Evolutionary conservation across 2,113 vertebrate species (phyloP), one percentile per base, ranked within the genome.

Genomic region (Marmota flaviventris): DNA sequence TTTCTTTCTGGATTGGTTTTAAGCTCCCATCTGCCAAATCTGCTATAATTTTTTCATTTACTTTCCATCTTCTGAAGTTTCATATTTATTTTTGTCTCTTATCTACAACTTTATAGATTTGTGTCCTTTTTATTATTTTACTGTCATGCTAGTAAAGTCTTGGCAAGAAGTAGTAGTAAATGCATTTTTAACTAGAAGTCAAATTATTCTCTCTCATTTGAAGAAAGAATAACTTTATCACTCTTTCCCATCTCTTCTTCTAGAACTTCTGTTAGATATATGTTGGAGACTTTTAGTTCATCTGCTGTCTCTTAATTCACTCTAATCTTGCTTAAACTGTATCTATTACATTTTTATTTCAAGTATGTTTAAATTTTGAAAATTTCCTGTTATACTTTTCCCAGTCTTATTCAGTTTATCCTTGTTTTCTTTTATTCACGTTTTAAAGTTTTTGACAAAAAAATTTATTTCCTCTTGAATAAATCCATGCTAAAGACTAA

Each of bases 401-500:
- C 34, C 7, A 67, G 84, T 93, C 65, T 92, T 77, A 22, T 78
- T 75, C 73, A 70, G 76, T 25, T 91, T 48, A 87, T 87, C 24
- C 39, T 93, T 94, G 4, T 3, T 63, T 82, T 45, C 73, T 6
- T 85, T 78, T 6, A 88, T 77, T 93, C 6, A 67, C 73, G 56
- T 29, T 24, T 93, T 91, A 58, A 92, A 69, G 48, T 77, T 56
- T 84, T 78, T 45, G 37, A 63, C 58, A 83, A 39, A 82, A 56
- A 56, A 37, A 37, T 48, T 42, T 2, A 20, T 87, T 73, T 86
- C 25, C 37, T 90, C 32, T 82, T 90, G 58, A 69, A 93, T 81
- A 82, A 96, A 53, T 90, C 85, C 42, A 34, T n/a, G n/a, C 65
- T 86, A 85, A 93, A 53, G 72, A 96, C 53, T 88, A 63, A 72